Conservation (phyloP, 1,140 invertebrate species). For the Drosophila triauraria region DNA sequence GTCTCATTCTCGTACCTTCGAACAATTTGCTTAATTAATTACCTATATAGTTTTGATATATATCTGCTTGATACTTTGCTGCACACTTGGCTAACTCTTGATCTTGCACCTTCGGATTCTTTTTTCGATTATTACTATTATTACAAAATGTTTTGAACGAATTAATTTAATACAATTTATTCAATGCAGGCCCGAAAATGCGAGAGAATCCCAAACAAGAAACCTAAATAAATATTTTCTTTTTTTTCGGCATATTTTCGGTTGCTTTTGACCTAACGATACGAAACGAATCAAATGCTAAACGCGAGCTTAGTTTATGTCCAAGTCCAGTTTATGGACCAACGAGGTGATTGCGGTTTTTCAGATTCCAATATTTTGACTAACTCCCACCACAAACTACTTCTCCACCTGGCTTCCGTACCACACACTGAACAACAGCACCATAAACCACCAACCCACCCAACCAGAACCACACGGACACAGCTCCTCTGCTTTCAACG, state of each 20-base stretch:
- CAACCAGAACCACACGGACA: constrained; percentile 49
- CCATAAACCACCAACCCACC: not conserved
- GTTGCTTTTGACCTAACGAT: constrained; percentile 73
- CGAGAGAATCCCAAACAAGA: constrained; percentile 43
- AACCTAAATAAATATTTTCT: constrained; percentile 55
- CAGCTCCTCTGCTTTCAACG: constrained; percentile 34
- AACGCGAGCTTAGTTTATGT: constrained; percentile 84
- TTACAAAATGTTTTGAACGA: constrained; percentile 42
- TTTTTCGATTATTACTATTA: constrained; percentile 49
- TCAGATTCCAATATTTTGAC: constrained; percentile 59
- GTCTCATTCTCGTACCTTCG: constrained; percentile 33
- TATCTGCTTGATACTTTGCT: constrained; percentile 65
- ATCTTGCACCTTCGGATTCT: constrained; percentile 61
- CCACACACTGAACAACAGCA: constrained; percentile 38
- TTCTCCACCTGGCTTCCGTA: constrained; percentile 41
- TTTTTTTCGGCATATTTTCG: constrained; percentile 73
- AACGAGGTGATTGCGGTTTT: constrained; percentile 84
- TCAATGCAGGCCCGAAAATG: constrained; percentile 55
- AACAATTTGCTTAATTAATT: constrained; percentile 30
- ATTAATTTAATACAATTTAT: constrained; percentile 58
- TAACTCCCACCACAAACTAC: constrained; percentile 32
- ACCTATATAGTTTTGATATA: constrained; percentile 32
- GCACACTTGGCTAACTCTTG: constrained; percentile 67
- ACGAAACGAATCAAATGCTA: constrained; percentile 62
- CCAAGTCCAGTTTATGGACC: constrained; percentile 85